Evolutionary conservation across 2,888 invertebrate species (phyloP).

Genomic region (Synergus japonicus): DNA sequence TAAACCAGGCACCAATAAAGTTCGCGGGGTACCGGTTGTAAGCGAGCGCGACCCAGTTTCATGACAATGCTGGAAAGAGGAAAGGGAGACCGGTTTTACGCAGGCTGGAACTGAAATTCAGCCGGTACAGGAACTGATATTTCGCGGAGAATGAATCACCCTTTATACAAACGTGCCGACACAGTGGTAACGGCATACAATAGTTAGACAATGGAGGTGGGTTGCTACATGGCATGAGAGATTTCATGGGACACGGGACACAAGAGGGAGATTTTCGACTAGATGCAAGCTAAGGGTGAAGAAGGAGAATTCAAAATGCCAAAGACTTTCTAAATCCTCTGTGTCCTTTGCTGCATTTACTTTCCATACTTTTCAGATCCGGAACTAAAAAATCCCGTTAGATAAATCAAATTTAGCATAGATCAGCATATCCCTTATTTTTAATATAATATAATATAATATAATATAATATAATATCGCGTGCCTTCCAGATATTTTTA

Average conservation of each 20-base stretch:
- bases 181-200: conserved; percentile 73
- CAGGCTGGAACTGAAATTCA: conserved; percentile 65
- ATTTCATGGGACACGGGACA: conserved; percentile 47
- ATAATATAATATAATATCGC: not conserved
- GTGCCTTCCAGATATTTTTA: conserved; percentile 14
- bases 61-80: conserved; percentile 60
- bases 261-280: conserved; percentile 27
- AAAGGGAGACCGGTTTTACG: conserved; percentile 10
- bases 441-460: not conserved
- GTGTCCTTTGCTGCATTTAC: too few species aligned
- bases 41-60: conserved; percentile 64
- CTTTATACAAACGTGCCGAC: conserved; percentile 68
- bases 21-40: conserved; percentile 54
- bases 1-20: conserved; percentile 46
- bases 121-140: conserved; percentile 74
- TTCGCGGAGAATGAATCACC: conserved; percentile 75
- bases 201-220: conserved; percentile 71
- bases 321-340: not conserved
- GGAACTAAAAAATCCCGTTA: too few species aligned
- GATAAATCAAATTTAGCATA: too few species aligned
- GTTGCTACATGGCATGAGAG: conserved; percentile 50
- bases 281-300: conserved; percentile 5
- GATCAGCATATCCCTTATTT: too few species aligned
- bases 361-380: too few species aligned
- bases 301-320: conserved; percentile 3